Percentiles rank a stretch among this genome's conserved stretches.
phyloP scores from a whole-genome alignment of 2,888 invertebrate species.

The Agrenia bidenticulata region DNA sequence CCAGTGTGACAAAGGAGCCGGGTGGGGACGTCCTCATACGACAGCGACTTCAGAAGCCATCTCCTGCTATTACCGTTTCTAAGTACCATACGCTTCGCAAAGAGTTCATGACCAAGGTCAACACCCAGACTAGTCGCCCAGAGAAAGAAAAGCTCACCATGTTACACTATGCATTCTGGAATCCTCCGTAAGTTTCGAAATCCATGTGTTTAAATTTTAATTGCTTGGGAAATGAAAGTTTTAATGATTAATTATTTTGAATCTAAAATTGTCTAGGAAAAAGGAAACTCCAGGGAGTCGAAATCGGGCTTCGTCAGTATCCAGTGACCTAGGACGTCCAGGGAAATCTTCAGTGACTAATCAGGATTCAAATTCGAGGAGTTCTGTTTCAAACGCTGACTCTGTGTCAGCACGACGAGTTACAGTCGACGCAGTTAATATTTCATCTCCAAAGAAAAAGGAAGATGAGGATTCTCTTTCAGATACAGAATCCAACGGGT shows the following conservation, averaged over 20 bases:
- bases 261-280: no score
- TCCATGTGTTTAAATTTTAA: background rate
- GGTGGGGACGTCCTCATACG: constrained; percentile 24
- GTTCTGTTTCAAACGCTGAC: background rate
- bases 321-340: constrained; percentile 20
- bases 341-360: background rate
- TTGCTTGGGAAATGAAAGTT: background rate
- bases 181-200: constrained; percentile 47
- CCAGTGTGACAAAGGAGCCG: background rate
- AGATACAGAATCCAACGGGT: constrained; percentile 24
- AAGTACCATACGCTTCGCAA: constrained; percentile 41
- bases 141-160: constrained; percentile 68
- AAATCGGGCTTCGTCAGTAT: constrained; percentile 35
- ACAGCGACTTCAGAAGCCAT: constrained; percentile 35
- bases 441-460: background rate
- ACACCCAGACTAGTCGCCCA: constrained; percentile 51
- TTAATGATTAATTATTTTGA: no score
- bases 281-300: constrained; percentile 23
- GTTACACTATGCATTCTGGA: constrained; percentile 56
- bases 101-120: constrained; percentile 48
- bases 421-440: constrained; percentile 8
- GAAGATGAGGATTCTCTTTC: constrained; percentile 10
- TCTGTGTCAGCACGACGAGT: constrained; percentile 10
- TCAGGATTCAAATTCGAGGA: background rate
- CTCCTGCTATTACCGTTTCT: constrained; percentile 21